A percentile compares a stretch with the other conserved stretches of the same genome.
These are phyloP conservation scores for Eptatretus burgeri DNA, from an alignment of 2,113 vertebrate genomes.

Conservation along the genomic window DNA sequence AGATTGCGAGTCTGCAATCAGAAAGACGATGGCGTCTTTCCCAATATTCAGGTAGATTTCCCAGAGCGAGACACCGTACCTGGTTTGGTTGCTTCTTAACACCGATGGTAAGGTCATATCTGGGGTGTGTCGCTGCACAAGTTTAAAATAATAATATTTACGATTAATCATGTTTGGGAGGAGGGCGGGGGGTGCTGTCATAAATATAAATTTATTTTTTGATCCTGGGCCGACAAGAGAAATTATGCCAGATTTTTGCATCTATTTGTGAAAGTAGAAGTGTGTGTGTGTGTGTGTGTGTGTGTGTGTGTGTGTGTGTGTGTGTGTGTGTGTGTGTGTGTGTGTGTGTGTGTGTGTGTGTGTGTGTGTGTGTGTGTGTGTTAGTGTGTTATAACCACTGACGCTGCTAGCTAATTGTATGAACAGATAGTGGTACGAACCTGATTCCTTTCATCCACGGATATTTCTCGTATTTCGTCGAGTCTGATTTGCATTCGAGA, in stretches of 20 bases:
- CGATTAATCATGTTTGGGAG: background rate
- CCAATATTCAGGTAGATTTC: background rate
- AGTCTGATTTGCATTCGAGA: too few species aligned
- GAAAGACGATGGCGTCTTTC: too few species aligned
- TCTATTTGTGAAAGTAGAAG: background rate
- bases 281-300: background rate
- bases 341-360: too few species aligned
- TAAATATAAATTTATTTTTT: background rate
- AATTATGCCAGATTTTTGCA: too few species aligned
- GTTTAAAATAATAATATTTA: background rate
- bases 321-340: background rate
- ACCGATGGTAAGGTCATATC: too few species aligned
- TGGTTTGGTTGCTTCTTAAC: too few species aligned
- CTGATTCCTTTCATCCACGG: too few species aligned
- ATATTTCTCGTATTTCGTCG: too few species aligned
- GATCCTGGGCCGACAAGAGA: background rate
- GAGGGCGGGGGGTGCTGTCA: background rate
- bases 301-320: background rate
- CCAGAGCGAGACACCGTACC: background rate
- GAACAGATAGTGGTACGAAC: too few species aligned
- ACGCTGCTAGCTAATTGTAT: too few species aligned
- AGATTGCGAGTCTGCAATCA: too few species aligned
- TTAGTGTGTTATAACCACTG: too few species aligned
- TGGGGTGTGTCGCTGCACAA: background rate
- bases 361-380: background rate